These are phyloP conservation scores for Protodeltote pygarga DNA, from an alignment of 2,888 invertebrate genomes.

Conservation along the genomic window DNA sequence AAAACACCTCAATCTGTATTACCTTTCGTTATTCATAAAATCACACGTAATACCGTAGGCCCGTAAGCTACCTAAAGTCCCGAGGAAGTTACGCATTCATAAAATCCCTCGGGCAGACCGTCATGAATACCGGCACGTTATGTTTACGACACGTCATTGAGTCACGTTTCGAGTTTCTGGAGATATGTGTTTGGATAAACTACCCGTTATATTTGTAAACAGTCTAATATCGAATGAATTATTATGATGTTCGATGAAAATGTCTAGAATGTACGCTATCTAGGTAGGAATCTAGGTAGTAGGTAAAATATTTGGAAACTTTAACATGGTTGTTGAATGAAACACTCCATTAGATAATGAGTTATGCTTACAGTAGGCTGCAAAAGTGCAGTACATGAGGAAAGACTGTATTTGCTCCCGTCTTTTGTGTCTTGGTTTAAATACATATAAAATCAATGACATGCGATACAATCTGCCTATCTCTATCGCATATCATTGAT, in stretches of 20 bases:
- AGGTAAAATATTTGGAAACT: background rate
- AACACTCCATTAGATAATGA: no score
- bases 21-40: constrained; percentile 16
- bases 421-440: no score
- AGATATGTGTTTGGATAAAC: constrained; percentile 39
- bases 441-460: no score
- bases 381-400: no score
- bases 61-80: constrained; percentile 34
- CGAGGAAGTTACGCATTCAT: constrained; percentile 43
- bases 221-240: constrained; percentile 19
- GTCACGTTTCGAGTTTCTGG: constrained; percentile 45
- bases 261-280: constrained; percentile 2
- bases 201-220: constrained; percentile 42
- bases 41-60: constrained; percentile 27
- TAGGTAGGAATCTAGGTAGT: background rate
- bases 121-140: constrained; percentile 22
- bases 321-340: no score
- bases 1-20: background rate
- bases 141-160: constrained; percentile 30
- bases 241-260: background rate
- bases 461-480: no score
- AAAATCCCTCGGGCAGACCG: constrained; percentile 33
- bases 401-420: no score
- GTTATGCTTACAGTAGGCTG: no score
- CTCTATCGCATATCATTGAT: no score